Evolutionary conservation across 1,140 invertebrate genomes (phyloP).

Genomic region (Scaptomyza pallida): DNA sequence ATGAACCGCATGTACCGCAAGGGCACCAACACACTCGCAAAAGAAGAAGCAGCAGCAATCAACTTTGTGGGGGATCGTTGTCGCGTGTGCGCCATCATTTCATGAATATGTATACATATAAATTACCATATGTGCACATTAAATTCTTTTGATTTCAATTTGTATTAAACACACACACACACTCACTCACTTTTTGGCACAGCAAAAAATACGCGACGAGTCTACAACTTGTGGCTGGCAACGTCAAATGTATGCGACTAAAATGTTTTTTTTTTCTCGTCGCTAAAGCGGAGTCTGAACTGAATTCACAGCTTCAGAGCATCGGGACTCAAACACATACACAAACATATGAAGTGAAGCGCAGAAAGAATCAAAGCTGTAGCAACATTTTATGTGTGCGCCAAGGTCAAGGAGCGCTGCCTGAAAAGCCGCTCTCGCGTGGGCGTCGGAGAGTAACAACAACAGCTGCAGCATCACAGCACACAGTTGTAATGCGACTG

Average conservation of each 20-base stretch:
- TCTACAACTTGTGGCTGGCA: constrained; percentile 74
- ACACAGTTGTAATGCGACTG: background rate
- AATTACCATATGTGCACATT: constrained; percentile 10
- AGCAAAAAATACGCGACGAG: constrained; percentile 32
- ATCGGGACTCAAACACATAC: constrained; percentile 9
- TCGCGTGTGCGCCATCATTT: constrained; percentile 43
- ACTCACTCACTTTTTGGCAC: constrained; percentile 6
- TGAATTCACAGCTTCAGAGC: constrained; percentile 37
- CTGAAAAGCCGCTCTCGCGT: constrained; percentile 37
- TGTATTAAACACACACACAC: background rate
- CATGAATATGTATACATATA: constrained; percentile 15
- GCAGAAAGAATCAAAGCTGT: constrained; percentile 12
- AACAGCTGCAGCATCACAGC: constrained; percentile 34
- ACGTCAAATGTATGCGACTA: constrained; percentile 48
- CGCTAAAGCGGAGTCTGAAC: constrained; percentile 23
- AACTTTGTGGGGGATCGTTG: constrained; percentile 40
- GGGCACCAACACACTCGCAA: constrained; percentile 21
- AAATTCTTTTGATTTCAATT: constrained; percentile 27
- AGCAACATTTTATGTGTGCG: constrained; percentile 55
- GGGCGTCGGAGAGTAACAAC: constrained; percentile 26
- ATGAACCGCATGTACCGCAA: background rate
- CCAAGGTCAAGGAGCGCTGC: constrained; percentile 75
- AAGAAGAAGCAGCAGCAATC: constrained; percentile 7
- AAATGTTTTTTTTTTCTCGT: constrained; percentile 43
- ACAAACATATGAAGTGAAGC: constrained; percentile 7